Conservation (phyloP, 2,888 invertebrate genomes). For the Ferrisia virgata region DNA sequence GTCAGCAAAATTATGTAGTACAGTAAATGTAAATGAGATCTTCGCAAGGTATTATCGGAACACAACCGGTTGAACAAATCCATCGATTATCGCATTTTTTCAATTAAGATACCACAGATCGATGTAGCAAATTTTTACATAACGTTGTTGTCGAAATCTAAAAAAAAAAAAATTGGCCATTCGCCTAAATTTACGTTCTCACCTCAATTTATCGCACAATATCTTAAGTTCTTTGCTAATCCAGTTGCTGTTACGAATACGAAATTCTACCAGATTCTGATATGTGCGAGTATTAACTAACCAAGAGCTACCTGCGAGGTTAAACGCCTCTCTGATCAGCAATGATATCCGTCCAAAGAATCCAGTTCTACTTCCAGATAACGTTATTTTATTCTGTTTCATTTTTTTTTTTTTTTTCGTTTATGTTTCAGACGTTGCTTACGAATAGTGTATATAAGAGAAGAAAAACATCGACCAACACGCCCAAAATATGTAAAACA, state of each 20-base stretch:
- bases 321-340: not conserved
- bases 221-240: not conserved
- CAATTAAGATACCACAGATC: no score
- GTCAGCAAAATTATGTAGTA: no score
- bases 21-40: no score
- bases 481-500: slow-evolving; percentile 21
- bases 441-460: not conserved
- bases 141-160: no score
- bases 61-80: no score
- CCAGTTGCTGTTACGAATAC: not conserved
- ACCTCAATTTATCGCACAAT: no score
- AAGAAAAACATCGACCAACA: not conserved
- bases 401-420: not conserved
- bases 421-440: not conserved
- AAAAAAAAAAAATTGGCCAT: not conserved
- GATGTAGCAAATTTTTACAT: no score
- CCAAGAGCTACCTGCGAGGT: not conserved
- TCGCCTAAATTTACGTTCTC: not conserved
- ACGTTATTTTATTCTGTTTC: not conserved
- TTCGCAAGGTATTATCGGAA: no score
- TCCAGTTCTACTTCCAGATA: not conserved
- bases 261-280: not conserved
- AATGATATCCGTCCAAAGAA: not conserved
- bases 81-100: no score
- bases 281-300: not conserved